phyloP scores from a whole-genome alignment of 2,113 vertebrate genomes.

The Steatornis caripensis region DNA sequence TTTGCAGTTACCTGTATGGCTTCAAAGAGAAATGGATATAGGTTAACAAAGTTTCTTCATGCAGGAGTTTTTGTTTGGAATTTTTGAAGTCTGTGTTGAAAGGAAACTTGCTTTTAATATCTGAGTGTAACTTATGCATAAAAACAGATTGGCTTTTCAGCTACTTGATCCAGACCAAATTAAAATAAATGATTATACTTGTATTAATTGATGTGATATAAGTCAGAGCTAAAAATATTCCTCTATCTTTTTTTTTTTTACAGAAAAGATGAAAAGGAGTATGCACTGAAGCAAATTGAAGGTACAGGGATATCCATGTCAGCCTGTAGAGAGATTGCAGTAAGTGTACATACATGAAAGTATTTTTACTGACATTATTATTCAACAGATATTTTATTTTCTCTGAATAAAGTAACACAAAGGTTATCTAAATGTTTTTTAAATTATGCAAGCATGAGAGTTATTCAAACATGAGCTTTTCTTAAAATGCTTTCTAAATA shows the following conservation, averaged over 20 bases:
- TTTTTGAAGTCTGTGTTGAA: not conserved
- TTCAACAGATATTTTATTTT: not conserved
- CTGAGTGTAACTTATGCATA: not conserved
- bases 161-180: not conserved
- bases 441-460: not conserved
- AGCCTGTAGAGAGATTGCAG: conserved; percentile 86
- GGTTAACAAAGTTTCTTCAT: not conserved
- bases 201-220: not conserved
- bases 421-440: not conserved
- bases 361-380: not conserved
- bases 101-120: not conserved
- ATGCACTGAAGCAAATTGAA: conserved; percentile 87
- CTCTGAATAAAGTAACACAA: not conserved
- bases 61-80: not conserved
- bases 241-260: conserved; percentile 20
- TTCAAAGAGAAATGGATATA: not conserved
- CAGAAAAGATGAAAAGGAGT: conserved; percentile 87
- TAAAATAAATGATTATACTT: not conserved
- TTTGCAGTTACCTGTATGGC: not conserved
- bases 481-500: not conserved
- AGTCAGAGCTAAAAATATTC: conserved; percentile 38
- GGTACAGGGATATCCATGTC: conserved; percentile 88
- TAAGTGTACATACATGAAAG: conserved; percentile 69
- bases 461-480: not conserved
- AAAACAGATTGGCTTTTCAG: not conserved